Base-by-base conservation (phyloP, 2,113 vertebrate species). In the Sander vitreus region DNA sequence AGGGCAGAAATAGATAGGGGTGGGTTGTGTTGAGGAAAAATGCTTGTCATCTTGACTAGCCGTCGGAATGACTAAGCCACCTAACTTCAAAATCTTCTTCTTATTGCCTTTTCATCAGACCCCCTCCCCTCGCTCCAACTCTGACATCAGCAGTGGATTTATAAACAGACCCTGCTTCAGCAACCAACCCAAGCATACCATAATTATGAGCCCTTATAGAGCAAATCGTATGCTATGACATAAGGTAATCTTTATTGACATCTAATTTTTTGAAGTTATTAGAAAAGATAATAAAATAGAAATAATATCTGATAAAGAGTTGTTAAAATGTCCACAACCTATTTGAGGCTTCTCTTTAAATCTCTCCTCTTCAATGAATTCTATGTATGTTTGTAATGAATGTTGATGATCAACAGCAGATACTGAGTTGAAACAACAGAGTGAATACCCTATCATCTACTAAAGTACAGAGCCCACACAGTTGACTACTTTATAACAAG, bases 21-120 rank as follows among this genome's bases (percentile, higher is more conserved):
- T 27, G 57, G 85, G 86, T 80, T 91, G 88, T 85, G 89, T 93
- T 89, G 91, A 92, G 87, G 86, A 80, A 88, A 89, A 93, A 93
- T 90, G 86, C 86, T 88, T 88, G 84, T 88, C 90, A 74, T 92
- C 90, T 90, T 86, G 85, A 88, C 57, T 85, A 84, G 82, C 78
- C 81, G 66, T 69, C 18, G 58, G 84, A 89, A 82, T 84, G 82
- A 89, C 79, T 60, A 50, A 76, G 79, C 57, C 4, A 54, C 78
- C 25, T 39, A 43, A 33, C 73, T 58, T 73, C 60, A 74, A 55
- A 76, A 23, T 67, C 65, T 45, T 19, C 53, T 68, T n/a, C 63
- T 78, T 51, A 23, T 65, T 76, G 36, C 66, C 36, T 67, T 78
- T 58, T 81, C 76, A 73, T 73, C 73, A 27, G 75, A 69, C 27